These are phyloP conservation scores for Trachymyrmex septentrionalis DNA, from an alignment of 1,140 invertebrate species.

Conservation along the genomic window DNA sequence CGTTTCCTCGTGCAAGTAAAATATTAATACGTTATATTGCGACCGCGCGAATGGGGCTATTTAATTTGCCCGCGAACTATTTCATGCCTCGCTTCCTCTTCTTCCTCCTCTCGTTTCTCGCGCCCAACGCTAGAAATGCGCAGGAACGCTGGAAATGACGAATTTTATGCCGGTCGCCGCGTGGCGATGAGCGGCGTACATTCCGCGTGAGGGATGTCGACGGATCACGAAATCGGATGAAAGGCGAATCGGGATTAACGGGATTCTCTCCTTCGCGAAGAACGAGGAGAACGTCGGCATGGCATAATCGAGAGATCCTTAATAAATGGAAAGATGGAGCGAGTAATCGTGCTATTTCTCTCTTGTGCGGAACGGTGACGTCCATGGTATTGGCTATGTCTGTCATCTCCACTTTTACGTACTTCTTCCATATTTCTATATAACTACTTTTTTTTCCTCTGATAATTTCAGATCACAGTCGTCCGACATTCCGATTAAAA, in stretches of 20 bases:
- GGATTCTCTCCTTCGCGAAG: conserved; percentile 9
- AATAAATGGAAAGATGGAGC: conserved; percentile 56
- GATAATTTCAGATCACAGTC: conserved; percentile 25
- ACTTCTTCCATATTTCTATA: conserved; percentile 26
- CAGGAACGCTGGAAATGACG: conserved; percentile 23
- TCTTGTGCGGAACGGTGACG: conserved; percentile 7
- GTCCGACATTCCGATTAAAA: conserved; percentile 24
- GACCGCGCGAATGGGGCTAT: conserved; percentile 65
- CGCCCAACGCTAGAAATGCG: background rate
- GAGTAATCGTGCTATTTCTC: conserved; percentile 41
- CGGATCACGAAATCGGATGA: conserved; percentile 40
- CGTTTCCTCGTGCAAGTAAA: conserved; percentile 61
- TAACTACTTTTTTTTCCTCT: background rate
- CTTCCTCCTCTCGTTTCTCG: conserved; percentile 43
- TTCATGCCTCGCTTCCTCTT: conserved; percentile 71
- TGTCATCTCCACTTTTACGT: conserved; percentile 5
- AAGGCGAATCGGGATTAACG: conserved; percentile 42
- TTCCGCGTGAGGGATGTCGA: conserved; percentile 30
- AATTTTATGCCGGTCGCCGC: conserved; percentile 28
- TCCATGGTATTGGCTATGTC: conserved; percentile 19
- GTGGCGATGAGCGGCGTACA: background rate
- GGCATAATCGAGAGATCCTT: conserved; percentile 27
- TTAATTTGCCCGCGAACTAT: conserved; percentile 79
- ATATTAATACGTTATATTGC: conserved; percentile 58
- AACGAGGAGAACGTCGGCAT: background rate